Evolutionary conservation across 2,888 invertebrate species (phyloP), one percentile per base, ranked within the genome.

Genomic region (Neoitamus cyanurus): DNA sequence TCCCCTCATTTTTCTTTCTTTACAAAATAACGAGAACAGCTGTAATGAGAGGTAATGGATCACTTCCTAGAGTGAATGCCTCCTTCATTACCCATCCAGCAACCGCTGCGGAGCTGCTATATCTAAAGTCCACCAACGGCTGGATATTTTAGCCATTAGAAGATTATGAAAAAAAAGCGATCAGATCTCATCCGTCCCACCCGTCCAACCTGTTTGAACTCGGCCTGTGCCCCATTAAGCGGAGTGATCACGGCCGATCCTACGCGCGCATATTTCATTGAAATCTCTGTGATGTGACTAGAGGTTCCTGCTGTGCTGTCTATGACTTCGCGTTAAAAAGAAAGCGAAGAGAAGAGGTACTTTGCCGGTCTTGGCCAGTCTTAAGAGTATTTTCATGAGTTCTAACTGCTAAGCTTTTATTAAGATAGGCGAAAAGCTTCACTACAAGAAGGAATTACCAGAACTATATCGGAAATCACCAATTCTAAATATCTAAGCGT

Each of bases 111-210:
- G 34, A 25, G 25, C 25, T 2, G 7, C 9, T n/a, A n/a, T n/a
- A n/a, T 58, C 58, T 58, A 58, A 58, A 58, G 58, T 58, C 58
- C 58, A 58, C 58, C 58, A 58, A 58, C 58, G 58, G 58, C 25
- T 58, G 58, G 9, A 58, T 25, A 9, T 25, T 58, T 20, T 9
- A 25, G 25, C 9, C 58, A 58, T 58, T 25, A 25, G 58, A 58
- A 9, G 20, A 58, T 58, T 31, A 9, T 58, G 25, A 58, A 15
- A 58, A 58, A 58, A 20, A 58, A 58, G 58, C 20, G 58, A 58
- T 58, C 58, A 11, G 20, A 58, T 15, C 58, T 58, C 58, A 20
- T 58, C 58, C 20, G 58, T 9, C 58, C 58, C 58, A 58, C 58
- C 25, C 58, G 20, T 58, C 20, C 25, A 20, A 58, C 58, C 20